Percentiles rank a stretch among this genome's conserved stretches.
Evolutionary conservation across 2,888 invertebrate species (phyloP).

Genomic region (Cosmorhoe ocellata): DNA sequence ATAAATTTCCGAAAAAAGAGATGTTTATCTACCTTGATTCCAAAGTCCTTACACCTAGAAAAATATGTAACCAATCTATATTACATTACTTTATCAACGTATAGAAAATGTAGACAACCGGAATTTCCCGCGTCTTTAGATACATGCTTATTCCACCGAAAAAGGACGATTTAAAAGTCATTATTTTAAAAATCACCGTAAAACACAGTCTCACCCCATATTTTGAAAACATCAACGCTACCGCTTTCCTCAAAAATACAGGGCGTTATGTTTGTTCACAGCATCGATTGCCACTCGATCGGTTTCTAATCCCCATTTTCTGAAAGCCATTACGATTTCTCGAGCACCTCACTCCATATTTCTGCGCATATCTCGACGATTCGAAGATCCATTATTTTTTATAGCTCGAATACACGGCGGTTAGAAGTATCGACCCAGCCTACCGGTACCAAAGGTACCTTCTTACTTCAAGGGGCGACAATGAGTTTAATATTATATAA

Average conservation of each 20-base stretch:
- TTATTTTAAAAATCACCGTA: too few relatives aligned
- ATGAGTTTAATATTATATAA: constrained; percentile 31
- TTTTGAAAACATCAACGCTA: neutral
- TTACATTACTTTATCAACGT: too few relatives aligned
- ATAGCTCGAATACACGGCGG: constrained; percentile 76
- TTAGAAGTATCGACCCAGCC: constrained; percentile 67
- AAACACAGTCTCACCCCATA: constrained; percentile 3
- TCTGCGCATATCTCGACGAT: constrained; percentile 81
- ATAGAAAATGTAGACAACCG: too few relatives aligned
- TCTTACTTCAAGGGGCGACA: constrained; percentile 56
- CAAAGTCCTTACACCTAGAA: too few relatives aligned
- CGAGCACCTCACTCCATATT: constrained; percentile 79
- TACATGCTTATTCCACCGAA: too few relatives aligned
- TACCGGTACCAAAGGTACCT: constrained; percentile 53
- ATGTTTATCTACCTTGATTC: too few relatives aligned
- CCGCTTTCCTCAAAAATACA: constrained; percentile 27
- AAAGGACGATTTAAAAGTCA: too few relatives aligned
- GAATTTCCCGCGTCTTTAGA: too few relatives aligned
- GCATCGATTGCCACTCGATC: constrained; percentile 77
- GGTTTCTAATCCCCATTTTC: constrained; percentile 81
- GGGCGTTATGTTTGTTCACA: constrained; percentile 55
- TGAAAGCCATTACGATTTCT: constrained; percentile 80
- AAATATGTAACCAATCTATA: too few relatives aligned
- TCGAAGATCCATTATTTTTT: constrained; percentile 82
- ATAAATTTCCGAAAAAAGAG: too few relatives aligned